Evolutionary conservation across 2,797 vertebrate genomes (phyloP).

Genomic region (Xiphorhynchus erythropygius): DNA sequence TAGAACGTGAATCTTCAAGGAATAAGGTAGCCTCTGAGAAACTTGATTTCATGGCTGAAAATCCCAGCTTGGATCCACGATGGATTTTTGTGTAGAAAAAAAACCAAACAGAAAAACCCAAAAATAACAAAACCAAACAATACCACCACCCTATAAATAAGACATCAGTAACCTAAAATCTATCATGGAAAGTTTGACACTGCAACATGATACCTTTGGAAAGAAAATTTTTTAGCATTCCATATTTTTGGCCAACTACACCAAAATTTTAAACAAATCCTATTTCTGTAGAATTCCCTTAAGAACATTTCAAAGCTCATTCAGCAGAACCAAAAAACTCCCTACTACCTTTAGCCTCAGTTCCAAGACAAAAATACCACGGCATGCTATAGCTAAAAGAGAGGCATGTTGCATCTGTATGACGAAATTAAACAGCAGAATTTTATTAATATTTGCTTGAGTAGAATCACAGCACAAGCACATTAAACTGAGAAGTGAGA

Average conservation of each 20-base stretch:
- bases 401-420: background rate
- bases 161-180: background rate
- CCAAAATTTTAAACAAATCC: background rate
- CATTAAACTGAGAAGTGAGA: background rate
- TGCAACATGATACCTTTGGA: background rate
- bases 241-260: background rate
- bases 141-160: accelerated
- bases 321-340: background rate
- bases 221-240: background rate
- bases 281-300: background rate
- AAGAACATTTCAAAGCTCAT: background rate
- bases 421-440: background rate
- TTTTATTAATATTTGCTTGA: background rate
- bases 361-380: background rate
- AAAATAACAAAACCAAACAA: background rate
- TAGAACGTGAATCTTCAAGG: background rate
- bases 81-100: background rate
- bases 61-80: background rate
- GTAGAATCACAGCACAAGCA: background rate
- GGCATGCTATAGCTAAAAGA: background rate
- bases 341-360: background rate
- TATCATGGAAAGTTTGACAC: background rate
- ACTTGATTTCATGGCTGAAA: background rate
- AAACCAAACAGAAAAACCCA: background rate
- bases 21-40: background rate